Evolutionary conservation across 2,888 invertebrate genomes (phyloP), one percentile per base, ranked within the genome.

Genomic region (Pogonocherus hispidulus): DNA sequence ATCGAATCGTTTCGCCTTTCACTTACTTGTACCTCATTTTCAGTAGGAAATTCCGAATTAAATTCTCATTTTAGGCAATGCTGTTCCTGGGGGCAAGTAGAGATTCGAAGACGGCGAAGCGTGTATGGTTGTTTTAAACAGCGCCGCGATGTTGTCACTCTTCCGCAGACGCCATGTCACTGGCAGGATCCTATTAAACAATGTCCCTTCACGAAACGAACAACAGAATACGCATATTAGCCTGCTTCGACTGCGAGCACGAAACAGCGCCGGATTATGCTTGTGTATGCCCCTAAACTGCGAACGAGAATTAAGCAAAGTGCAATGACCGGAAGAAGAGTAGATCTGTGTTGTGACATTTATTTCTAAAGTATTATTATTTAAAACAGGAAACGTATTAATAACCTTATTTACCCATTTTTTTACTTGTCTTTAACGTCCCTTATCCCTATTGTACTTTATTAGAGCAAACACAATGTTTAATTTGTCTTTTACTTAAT

Each of bases 111-210:
- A 41, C 41, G 41, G 3, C 22, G 37, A 47, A 47, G 37, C 51
- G 51, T 62, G 51, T 51, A 35, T 20, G 62, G 27, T 11, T 23
- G 52, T 20, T 71, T 70, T 70, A 70, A 70, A 73, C 56, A 52
- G 71, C 73, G 70, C 67, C 72, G 74, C 75, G n/a, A n/a, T n/a
- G n/a, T 27, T 77, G 76, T 75, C 77, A 74, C 67, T 73, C 72
- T 67, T 69, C 71, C 35, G 67, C 67, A 67, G 62, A 54, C 55
- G 62, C 47, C 57, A 56, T 75, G 78, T 76, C 78, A 76, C 72
- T 60, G 54, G 55, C 78, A 78, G 76, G 71, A 69, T 75, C 71
- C 74, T 74, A 78, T 78, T 78, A 76, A 78, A 78, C 73, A 75
- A 76, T 71, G 76, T 73, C 73, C 66, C 71, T 68, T 66, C 4